Conservation (phyloP, 2,888 invertebrate genomes). For the Diarsia rubi region DNA sequence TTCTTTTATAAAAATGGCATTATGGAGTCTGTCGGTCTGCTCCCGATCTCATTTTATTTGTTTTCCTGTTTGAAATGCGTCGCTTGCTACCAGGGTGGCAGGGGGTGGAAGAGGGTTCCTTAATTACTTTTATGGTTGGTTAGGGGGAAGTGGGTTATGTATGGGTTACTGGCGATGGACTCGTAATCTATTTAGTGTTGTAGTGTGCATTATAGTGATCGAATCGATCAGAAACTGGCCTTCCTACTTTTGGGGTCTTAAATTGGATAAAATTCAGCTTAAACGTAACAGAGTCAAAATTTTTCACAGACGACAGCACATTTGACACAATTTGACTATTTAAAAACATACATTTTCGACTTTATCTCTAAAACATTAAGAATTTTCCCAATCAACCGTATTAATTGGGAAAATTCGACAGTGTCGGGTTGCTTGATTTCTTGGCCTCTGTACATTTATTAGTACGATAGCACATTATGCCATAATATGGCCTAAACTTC, state of each 20-base stretch:
- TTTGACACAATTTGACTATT: too few species aligned
- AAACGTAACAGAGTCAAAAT: not conserved
- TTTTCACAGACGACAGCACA: too few species aligned
- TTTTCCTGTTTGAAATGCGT: constrained; percentile 41
- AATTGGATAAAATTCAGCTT: not conserved
- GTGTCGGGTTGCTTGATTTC: too few species aligned
- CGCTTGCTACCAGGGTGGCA: constrained; percentile 48
- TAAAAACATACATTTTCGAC: too few species aligned
- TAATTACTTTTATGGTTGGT: constrained; percentile 57
- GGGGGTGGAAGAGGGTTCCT: constrained; percentile 20
- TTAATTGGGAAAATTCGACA: too few species aligned
- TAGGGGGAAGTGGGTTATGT: constrained; percentile 41
- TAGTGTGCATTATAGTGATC: constrained; percentile 10
- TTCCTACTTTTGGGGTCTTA: not conserved
- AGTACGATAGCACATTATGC: not conserved
- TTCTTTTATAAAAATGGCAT: constrained; percentile 9
- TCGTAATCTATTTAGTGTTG: constrained; percentile 48
- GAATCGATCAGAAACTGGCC: not conserved
- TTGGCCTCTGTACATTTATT: too few species aligned
- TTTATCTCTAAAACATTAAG: too few species aligned
- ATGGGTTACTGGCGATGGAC: constrained; percentile 46
- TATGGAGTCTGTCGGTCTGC: not conserved
- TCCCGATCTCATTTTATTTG: constrained; percentile 29
- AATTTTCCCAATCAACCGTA: too few species aligned
- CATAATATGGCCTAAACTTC: not conserved